These are phyloP conservation scores for Gobius niger DNA, from an alignment of 2,113 vertebrate genomes.

Conservation along the genomic window DNA sequence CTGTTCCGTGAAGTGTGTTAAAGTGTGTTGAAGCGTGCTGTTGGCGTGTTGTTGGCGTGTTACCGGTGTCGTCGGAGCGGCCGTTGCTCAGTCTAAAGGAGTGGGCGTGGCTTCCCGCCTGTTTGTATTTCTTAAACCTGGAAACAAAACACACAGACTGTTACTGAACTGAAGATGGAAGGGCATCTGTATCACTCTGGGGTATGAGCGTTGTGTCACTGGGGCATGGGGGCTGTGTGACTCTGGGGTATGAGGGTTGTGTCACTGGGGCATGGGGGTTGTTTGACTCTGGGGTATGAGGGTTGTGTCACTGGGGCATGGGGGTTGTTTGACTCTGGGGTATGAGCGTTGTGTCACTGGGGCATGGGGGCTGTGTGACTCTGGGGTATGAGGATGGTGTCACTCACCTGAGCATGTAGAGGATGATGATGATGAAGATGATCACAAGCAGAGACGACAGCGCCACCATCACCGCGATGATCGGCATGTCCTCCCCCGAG, in stretches of 20 bases:
- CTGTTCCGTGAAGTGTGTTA: too few species aligned
- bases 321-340: too few species aligned
- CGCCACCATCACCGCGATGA: slow-evolving; percentile 96
- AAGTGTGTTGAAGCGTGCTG: too few species aligned
- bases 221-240: too few species aligned
- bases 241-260: too few species aligned
- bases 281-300: too few species aligned
- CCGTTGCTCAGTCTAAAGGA: slow-evolving; percentile 95
- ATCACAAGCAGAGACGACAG: slow-evolving; percentile 95
- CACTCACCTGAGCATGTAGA: slow-evolving; percentile 95
- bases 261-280: too few species aligned
- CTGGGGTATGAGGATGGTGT: neutral
- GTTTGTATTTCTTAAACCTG: slow-evolving; percentile 99
- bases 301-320: too few species aligned
- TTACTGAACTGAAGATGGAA: neutral
- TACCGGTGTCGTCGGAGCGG: slow-evolving; percentile 90
- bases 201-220: too few species aligned
- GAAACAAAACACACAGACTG: slow-evolving; percentile 20
- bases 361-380: too few species aligned
- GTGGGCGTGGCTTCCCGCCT: slow-evolving; percentile 95
- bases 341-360: too few species aligned
- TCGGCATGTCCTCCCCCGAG: slow-evolving; percentile 83
- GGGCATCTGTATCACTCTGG: neutral
- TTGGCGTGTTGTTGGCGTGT: slow-evolving; percentile 7
- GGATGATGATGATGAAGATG: slow-evolving; percentile 97